Conservation (phyloP, 2,113 vertebrate genomes). For the Polypterus bichir region DNA sequence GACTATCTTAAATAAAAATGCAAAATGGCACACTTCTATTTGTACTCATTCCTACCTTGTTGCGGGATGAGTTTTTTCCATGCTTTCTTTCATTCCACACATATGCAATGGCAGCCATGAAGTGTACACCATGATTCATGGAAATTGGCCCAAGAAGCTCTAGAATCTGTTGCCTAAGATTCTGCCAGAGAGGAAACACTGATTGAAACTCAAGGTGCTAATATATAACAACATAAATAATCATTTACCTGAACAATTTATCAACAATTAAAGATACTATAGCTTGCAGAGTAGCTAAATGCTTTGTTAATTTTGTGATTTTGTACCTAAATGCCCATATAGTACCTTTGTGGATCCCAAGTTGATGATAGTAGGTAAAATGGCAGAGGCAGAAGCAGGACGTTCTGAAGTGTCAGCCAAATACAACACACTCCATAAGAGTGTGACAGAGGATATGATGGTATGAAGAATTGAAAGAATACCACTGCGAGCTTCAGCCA, state of each 20-base stretch:
- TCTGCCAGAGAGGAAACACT: slow-evolving; percentile 43
- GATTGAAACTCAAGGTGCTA: slow-evolving; percentile 4
- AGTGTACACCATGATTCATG: slow-evolving; percentile 95
- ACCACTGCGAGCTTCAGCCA: slow-evolving; percentile 83
- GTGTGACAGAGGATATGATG: slow-evolving; percentile 92
- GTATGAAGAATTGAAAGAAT: slow-evolving; percentile 91
- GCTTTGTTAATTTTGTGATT: too few relatives aligned
- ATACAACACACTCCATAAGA: slow-evolving; percentile 85
- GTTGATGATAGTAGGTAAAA: slow-evolving; percentile 81
- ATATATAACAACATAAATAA: too few relatives aligned
- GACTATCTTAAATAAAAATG: too few relatives aligned
- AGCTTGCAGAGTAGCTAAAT: background rate
- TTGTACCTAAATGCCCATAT: background rate
- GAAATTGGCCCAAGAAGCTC: slow-evolving; percentile 92
- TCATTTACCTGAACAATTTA: background rate
- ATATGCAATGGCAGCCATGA: slow-evolving; percentile 95
- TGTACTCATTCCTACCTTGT: slow-evolving; percentile 55
- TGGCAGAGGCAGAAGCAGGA: slow-evolving; percentile 61
- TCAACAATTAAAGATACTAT: background rate
- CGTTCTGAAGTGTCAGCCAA: slow-evolving; percentile 82
- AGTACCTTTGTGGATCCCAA: slow-evolving; percentile 91
- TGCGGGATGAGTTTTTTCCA: slow-evolving; percentile 61
- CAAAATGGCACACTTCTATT: too few relatives aligned
- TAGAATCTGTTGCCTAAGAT: slow-evolving; percentile 89
- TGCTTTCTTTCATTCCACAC: slow-evolving; percentile 95